Base-by-base conservation (phyloP, 1,140 invertebrate species). In the Listronotus bonariensis region DNA sequence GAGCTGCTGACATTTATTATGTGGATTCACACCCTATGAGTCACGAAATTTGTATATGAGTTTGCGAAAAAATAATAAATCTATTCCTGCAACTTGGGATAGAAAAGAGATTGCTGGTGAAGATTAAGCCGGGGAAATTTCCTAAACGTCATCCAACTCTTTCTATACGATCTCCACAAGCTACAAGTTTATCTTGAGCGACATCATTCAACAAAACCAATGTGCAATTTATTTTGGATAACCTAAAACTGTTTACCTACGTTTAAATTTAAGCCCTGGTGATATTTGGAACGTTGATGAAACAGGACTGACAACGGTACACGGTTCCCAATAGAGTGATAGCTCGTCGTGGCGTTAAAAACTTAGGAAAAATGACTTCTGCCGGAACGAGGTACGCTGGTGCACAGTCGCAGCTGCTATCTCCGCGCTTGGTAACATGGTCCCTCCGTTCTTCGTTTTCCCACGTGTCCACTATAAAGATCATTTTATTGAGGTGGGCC, bases 361-460 rank as follows among this genome's bases (percentile, higher is more conserved):
- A n/a, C n/a, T n/a, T n/a, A n/a, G n/a, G n/a, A n/a, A n/a, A n/a
- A n/a, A n/a, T n/a, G n/a, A n/a, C n/a, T n/a, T n/a, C 31, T 79
- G 82, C 14, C 81, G 71, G 53, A 82, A 82, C 66, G 69, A 80
- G 12, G 72, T 71, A 20, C 57, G 68, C 26, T 74, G 69, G 68
- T 55, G 75, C n/a, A 72, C 42, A 20, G 12, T n/a, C 73, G 68
- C 68, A 77, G 77, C 17, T 6, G 18, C 76, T 53, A 76, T 80
- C 61, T 71, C 67, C 62, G 80, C 78, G 9, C 70, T 42, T 63
- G 78, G 79, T n/a, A 75, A 76, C 64, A 69, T 69, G 0, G 71
- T 80, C 17, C 75, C 79, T 17, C 78, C 77, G 5, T 20, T 79
- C 17, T 78, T 76, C 56, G 61, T 80, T 6, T 80, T n/a, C n/a